A percentile compares a stretch with the other conserved stretches of the same genome.
These are phyloP conservation scores for Galeopsomyia nigrocyanea DNA, from an alignment of 2,888 invertebrate species.

Conservation along the genomic window DNA sequence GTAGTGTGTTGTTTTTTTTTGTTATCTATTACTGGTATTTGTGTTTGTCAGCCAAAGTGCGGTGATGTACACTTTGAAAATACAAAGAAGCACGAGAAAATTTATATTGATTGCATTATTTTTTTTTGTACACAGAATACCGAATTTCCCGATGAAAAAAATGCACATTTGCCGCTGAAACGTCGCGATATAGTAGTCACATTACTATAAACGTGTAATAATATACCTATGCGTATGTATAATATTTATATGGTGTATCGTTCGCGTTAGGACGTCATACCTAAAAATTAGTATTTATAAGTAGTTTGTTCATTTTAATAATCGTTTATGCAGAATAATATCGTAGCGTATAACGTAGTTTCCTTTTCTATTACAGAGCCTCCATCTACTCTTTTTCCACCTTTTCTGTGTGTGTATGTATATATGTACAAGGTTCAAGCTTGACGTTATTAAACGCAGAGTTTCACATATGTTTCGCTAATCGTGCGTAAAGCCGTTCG, in stretches of 20 bases:
- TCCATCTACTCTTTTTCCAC: constrained; percentile 37
- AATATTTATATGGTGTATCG: constrained; percentile 59
- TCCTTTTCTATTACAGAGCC: constrained; percentile 49
- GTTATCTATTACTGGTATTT: constrained; percentile 18
- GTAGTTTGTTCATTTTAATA: constrained; percentile 47
- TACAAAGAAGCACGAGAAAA: constrained; percentile 31
- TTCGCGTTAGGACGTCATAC: constrained; percentile 56
- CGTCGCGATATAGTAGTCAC: constrained; percentile 54
- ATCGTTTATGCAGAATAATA: constrained; percentile 53
- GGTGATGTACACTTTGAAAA: constrained; percentile 19
- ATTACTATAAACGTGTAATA: constrained; percentile 52
- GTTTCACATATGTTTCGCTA: constrained; percentile 44
- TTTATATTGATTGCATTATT: constrained; percentile 36
- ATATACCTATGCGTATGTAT: constrained; percentile 54
- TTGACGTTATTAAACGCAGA: constrained; percentile 34
- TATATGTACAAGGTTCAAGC: constrained; percentile 52
- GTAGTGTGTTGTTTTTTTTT: constrained; percentile 43
- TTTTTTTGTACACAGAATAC: constrained; percentile 66
- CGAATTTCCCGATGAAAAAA: constrained; percentile 62
- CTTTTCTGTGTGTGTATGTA: constrained; percentile 38
- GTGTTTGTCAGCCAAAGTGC: constrained; percentile 26
- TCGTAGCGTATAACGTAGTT: constrained; percentile 54
- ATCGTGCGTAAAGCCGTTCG: constrained; percentile 45
- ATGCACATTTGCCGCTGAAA: constrained; percentile 61
- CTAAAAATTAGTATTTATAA: constrained; percentile 60